Percentiles rank a stretch among this genome's conserved stretches.
These are phyloP conservation scores for Galerucella pusilla DNA, from an alignment of 2,888 invertebrate genomes.

Conservation along the genomic window DNA sequence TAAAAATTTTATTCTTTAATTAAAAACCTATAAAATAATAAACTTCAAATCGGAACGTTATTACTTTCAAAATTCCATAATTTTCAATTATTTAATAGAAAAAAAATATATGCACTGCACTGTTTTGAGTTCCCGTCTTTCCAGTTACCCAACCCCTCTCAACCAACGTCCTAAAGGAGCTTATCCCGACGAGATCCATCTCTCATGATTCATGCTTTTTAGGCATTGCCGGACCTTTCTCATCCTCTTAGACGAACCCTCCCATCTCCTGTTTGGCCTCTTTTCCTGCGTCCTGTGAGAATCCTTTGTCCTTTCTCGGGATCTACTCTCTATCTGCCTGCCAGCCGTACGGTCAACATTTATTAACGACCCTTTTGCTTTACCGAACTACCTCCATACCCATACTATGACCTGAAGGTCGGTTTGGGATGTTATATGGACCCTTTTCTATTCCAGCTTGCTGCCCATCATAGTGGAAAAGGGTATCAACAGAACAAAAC, in stretches of 20 bases:
- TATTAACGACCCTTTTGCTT: conserved; percentile 47
- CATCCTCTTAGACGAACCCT: conserved; percentile 51
- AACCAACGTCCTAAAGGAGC: conserved; percentile 54
- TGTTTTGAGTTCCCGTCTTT: conserved; percentile 7
- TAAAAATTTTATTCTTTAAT: no score
- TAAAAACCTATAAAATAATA: no score
- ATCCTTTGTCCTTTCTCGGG: conserved; percentile 46
- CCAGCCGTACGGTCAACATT: conserved; percentile 43
- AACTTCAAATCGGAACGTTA: no score
- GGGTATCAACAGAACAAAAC: conserved; percentile 16
- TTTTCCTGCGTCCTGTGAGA: conserved; percentile 38
- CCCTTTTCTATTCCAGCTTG: conserved; percentile 19
- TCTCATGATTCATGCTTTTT: conserved; percentile 64
- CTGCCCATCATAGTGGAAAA: conserved; percentile 15
- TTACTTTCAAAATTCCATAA: no score
- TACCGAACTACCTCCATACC: conserved; percentile 41
- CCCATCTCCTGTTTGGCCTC: conserved; percentile 49
- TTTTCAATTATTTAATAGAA: no score
- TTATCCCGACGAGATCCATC: conserved; percentile 60
- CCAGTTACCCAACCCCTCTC: conserved; percentile 25
- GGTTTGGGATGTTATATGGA: conserved; percentile 29
- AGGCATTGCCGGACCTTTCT: conserved; percentile 58
- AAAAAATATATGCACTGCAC: not conserved
- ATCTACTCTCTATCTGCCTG: conserved; percentile 31
- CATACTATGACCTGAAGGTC: conserved; percentile 41